phyloP scores from a whole-genome alignment of 2,888 invertebrate species.

The Philereme transversata region DNA sequence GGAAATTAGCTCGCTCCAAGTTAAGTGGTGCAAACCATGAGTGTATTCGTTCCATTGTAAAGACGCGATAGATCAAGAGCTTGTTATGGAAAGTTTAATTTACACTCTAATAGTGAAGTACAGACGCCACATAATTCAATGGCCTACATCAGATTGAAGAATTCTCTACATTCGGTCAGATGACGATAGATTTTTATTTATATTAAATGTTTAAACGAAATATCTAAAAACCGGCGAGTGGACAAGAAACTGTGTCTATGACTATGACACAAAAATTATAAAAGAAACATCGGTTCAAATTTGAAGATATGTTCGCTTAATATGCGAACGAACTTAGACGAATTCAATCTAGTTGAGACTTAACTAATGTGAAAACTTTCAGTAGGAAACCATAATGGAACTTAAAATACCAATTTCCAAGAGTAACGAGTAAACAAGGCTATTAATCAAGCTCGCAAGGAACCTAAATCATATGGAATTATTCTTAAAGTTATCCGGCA shows the following conservation, averaged over 20 bases:
- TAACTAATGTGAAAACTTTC: conserved; percentile 29
- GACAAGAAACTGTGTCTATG: too few relatives aligned
- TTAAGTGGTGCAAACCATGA: conserved; percentile 21
- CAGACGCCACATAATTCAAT: too few relatives aligned
- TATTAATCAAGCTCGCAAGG: conserved; percentile 27
- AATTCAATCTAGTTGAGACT: conserved; percentile 7
- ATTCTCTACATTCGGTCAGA: too few relatives aligned
- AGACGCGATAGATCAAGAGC: conserved; percentile 22
- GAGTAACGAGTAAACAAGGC: conserved; percentile 17
- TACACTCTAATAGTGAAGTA: not conserved
- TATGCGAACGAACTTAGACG: not conserved
- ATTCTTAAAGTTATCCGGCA: conserved; percentile 12
- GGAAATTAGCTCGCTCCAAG: conserved; percentile 31
- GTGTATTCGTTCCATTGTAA: conserved; percentile 17
- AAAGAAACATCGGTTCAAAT: too few relatives aligned
- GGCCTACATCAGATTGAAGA: too few relatives aligned
- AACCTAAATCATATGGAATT: conserved; percentile 22
- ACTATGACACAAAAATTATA: too few relatives aligned
- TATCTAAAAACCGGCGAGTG: too few relatives aligned
- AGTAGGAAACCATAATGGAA: conserved; percentile 23
- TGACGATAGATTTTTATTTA: too few relatives aligned
- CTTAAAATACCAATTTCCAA: conserved; percentile 17
- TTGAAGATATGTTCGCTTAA: too few relatives aligned
- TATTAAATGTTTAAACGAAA: too few relatives aligned
- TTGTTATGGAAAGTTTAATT: conserved; percentile 14